phyloP scores from a whole-genome alignment of 2,797 vertebrate genomes.

The Leontocebus nigricollis region DNA sequence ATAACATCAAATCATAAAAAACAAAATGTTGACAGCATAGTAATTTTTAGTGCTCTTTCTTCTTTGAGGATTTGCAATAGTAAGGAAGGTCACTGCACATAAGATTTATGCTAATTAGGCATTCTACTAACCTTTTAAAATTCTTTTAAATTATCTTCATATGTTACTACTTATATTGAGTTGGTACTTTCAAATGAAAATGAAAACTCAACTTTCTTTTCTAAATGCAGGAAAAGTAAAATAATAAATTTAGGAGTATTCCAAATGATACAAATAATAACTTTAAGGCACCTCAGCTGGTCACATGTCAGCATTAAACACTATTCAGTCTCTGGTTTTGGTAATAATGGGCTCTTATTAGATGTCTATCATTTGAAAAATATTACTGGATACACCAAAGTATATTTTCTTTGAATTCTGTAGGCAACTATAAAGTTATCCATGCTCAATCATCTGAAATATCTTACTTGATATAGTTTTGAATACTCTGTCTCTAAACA shows the following conservation, averaged over 20 bases:
- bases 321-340: not conserved
- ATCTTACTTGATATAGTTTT: conserved; percentile 23
- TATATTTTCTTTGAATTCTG: not conserved
- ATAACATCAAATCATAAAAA: conserved; percentile 83
- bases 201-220: not conserved
- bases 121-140: conserved; percentile 74
- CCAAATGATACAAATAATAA: not conserved
- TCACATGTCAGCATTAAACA: not conserved
- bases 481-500: conserved; percentile 41
- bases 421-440: conserved; percentile 27
- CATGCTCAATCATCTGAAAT: conserved; percentile 9
- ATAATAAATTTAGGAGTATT: not conserved
- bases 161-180: conserved; percentile 56
- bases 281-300: not conserved
- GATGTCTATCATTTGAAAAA: not conserved
- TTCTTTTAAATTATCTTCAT: conserved; percentile 58
- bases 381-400: not conserved
- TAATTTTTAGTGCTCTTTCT: conserved; percentile 81
- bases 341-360: not conserved
- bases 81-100: conserved; percentile 77
- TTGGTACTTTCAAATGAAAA: conserved; percentile 67
- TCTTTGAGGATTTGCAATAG: conserved; percentile 79
- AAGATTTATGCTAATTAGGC: conserved; percentile 69
- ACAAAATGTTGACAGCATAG: conserved; percentile 78
- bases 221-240: conserved; percentile 7